Percentiles rank a stretch among this genome's conserved stretches.
Conservation (phyloP, 1,140 invertebrate genomes). For the Penaeus chinensis region DNA sequence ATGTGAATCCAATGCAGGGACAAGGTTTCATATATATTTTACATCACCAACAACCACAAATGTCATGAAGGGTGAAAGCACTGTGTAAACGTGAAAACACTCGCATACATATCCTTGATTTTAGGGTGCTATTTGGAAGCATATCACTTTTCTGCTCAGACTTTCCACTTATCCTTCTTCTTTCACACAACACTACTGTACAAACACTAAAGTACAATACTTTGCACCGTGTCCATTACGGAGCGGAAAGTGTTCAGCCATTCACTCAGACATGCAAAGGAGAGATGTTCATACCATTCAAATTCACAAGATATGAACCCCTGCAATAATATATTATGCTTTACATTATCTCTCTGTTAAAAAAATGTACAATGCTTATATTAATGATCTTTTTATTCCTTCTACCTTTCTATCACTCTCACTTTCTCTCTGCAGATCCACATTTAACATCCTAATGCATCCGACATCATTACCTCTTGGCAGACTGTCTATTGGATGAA, state of each 20-base stretch:
- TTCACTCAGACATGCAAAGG: neutral
- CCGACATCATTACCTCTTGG: slow-evolving; percentile 41
- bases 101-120: too few relatives aligned
- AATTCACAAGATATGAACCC: neutral
- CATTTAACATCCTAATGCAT: neutral
- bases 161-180: too few relatives aligned
- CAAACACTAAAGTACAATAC: neutral
- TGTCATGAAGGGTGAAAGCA: too few relatives aligned
- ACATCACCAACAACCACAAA: too few relatives aligned
- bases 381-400: neutral
- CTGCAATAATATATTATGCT: neutral
- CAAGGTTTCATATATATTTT: too few relatives aligned
- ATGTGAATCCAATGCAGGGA: too few relatives aligned
- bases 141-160: too few relatives aligned
- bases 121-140: too few relatives aligned
- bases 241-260: neutral
- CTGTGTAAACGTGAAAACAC: too few relatives aligned
- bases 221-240: neutral
- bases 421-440: neutral
- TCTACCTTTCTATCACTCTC: neutral
- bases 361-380: neutral
- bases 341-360: neutral
- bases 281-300: neutral
- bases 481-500: slow-evolving; percentile 26
- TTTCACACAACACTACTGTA: too few relatives aligned